Evolutionary conservation across 2,113 vertebrate genomes (phyloP), one percentile per base, ranked within the genome.

Genomic region (Psilopsiagon aurifrons): DNA sequence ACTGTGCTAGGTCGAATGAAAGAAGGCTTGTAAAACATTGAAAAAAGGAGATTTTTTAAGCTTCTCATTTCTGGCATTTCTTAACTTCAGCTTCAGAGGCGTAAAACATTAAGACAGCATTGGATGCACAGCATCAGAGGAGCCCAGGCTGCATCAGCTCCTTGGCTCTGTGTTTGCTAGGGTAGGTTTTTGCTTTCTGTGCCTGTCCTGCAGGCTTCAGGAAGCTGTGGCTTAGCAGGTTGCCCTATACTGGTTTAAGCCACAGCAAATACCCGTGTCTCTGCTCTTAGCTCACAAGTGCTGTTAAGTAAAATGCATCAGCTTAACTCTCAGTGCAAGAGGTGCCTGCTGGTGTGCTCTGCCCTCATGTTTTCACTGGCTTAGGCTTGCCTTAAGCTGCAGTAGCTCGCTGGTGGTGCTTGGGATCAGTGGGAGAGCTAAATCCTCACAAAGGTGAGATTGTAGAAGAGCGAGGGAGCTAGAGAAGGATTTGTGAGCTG

Each of bases 271-370:
- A 95, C 81, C 83, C 60, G 17, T 4, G 7, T 84, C 57, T 47
- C 60, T 82, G 92, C 83, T 94, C 88, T 84, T 55, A 71, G 78
- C 88, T 90, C 82, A 10, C 62, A 47, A 87, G 85, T 90, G 85
- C 54, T 92, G 88, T 93, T 88, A 95, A 95, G 77, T 91, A 91
- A 92, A 96, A 88, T 4, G 4, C 69, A 79, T 84, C 73, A 39
- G 95, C 91, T 96, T 94, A 92, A 70, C 94, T 66, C 94, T 47
- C 0, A 1, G 80, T 78, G 89, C 70, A 86, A 37, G 64, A 77
- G 69, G 73, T 86, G 55, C 1, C 4, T 39, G 85, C 75, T 31
- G 62, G 14, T 44, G 75, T 1, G 46, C 83, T 77, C 64, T 94
- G 54, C 83, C 64, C 73, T 80, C 2, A 0, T 43, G 83, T 88